These are phyloP conservation scores for Meloidogyne chitwoodi DNA, from an alignment of 1,140 invertebrate species.

Conservation along the genomic window DNA sequence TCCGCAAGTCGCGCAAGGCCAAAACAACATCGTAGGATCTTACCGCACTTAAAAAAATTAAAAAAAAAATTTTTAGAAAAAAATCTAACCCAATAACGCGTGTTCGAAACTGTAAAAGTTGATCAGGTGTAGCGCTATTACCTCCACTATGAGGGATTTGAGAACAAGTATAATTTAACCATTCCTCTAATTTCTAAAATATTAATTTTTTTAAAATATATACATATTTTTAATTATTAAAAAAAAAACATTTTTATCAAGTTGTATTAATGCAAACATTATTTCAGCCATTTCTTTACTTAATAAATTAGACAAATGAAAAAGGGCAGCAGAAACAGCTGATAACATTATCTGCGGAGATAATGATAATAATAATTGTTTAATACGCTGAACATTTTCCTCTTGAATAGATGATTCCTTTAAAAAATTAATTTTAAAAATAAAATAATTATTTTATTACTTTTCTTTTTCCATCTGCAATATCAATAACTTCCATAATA, in stretches of 20 bases:
- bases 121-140: conserved; percentile 33
- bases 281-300: conserved; percentile 39
- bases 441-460: not conserved
- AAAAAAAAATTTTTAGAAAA: not conserved
- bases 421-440: not conserved
- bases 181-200: conserved; percentile 31
- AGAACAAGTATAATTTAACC: conserved; percentile 24
- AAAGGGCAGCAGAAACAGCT: conserved; percentile 23
- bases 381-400: not conserved
- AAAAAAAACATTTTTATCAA: conserved; percentile 22
- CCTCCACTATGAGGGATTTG: conserved; percentile 39
- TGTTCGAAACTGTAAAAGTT: conserved; percentile 28
- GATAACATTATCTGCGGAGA: conserved; percentile 24
- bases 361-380: conserved; percentile 20
- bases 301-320: conserved; percentile 31
- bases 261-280: conserved; percentile 20
- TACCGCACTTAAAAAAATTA: not conserved
- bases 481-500: conserved; percentile 35
- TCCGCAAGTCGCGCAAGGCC: conserved; percentile 12
- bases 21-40: conserved; percentile 1
- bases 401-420: conserved; percentile 1
- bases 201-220: not conserved
- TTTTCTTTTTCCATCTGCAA: conserved; percentile 15
- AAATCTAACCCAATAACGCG: conserved; percentile 26
- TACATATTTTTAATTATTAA: not conserved